Base-by-base conservation (phyloP, 2,888 invertebrate genomes). In the Epinotia bilunana region DNA sequence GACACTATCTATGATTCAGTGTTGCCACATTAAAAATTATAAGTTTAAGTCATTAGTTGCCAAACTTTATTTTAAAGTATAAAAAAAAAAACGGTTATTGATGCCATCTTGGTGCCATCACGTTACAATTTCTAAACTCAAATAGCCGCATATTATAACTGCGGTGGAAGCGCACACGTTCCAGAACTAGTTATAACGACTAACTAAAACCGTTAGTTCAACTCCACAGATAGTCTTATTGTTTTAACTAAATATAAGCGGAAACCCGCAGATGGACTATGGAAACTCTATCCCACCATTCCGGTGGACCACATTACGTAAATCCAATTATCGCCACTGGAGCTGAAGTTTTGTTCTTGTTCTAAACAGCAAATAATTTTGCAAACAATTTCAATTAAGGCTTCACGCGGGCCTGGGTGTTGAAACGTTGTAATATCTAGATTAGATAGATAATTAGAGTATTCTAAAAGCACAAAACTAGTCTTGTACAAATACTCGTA, bases 211-310 rank as follows among this genome's bases (percentile, higher is more conserved):
- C 80, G 83, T 86, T 83, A 83, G 72, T 75, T 77, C 74, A 77
- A 79, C 73, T 79, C 78, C 74, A 72, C 71, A 79, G 83, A 81
- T 86, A 84, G 85, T 85, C 84, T 79, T 81, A 84, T 87, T 86
- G 82, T 82, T 77, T 76, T 78, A 84, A 84, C 78, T 84, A 28
- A 28, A 28, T 28, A 79, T 79, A 81, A 79, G n/a, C 12, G 18
- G 7, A 39, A 16, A 3, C 49, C 67, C 68, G 7, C 73, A 61
- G 69, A 74, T 71, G 53, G 55, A 65, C 71, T 71, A 74, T 43
- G 64, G 65, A 75, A 75, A 75, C 71, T 71, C 65, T 55, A 75
- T 75, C 61, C 53, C 61, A 57, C 60, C 60, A 64, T 71, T 53
- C 70, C 60, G 60, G 58, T 63, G 64, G 71, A 11, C 70, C 70